These are phyloP conservation scores for Hydrolagus affinis DNA, from an alignment of 2,113 vertebrate genomes.

Conservation along the genomic window DNA sequence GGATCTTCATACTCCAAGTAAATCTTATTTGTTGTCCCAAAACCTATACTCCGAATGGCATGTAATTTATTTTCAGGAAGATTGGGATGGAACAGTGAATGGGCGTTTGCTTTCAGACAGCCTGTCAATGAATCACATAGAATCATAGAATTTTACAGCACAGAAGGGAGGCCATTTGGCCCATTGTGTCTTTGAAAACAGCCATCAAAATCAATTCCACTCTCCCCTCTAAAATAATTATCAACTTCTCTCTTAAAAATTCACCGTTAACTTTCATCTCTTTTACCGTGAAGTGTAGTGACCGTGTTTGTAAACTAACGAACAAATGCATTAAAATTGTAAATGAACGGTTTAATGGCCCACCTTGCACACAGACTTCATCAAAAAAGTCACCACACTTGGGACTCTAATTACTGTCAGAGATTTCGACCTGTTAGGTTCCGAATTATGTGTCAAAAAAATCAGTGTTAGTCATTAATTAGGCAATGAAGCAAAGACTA, in stretches of 20 bases:
- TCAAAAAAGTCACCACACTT: too few species aligned
- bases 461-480: too few species aligned
- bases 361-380: too few species aligned
- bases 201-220: neutral
- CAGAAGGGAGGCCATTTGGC: neutral
- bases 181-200: neutral
- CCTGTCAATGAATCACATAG: conserved; percentile 27
- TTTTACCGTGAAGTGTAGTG: neutral
- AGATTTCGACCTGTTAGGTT: too few species aligned
- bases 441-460: too few species aligned
- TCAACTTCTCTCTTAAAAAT: neutral
- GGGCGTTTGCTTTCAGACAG: conserved; percentile 39
- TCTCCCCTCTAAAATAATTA: neutral
- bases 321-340: too few species aligned
- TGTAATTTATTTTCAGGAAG: conserved; percentile 40
- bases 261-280: neutral
- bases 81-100: conserved; percentile 38
- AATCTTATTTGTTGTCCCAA: conserved; percentile 43
- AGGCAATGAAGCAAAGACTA: too few species aligned
- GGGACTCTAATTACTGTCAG: too few species aligned
- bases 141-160: neutral
- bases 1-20: conserved; percentile 43
- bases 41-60: conserved; percentile 37
- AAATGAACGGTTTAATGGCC: too few species aligned
- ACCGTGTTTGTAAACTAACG: too few species aligned